Base-by-base conservation (phyloP, 2,888 invertebrate genomes). In the Pteria penguin region DNA sequence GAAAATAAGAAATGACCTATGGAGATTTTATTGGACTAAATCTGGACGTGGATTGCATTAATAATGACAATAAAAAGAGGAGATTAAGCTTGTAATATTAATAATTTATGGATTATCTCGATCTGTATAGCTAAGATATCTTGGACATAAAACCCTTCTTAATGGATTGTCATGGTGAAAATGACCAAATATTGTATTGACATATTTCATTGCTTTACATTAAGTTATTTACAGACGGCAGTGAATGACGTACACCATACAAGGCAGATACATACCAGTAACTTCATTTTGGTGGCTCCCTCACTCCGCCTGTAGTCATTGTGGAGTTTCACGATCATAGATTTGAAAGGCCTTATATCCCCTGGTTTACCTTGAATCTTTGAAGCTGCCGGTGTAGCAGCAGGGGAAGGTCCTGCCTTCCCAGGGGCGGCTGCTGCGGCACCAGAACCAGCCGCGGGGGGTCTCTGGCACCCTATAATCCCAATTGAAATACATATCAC, bases 181-280 rank as follows among this genome's bases (percentile, higher is more conserved):
- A n/a, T n/a, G n/a, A n/a, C n/a, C n/a, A n/a, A n/a, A n/a, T n/a
- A n/a, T n/a, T n/a, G n/a, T n/a, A n/a, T n/a, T n/a, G n/a, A n/a
- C n/a, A n/a, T n/a, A n/a, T n/a, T n/a, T n/a, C n/a, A n/a, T n/a
- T n/a, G n/a, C n/a, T n/a, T n/a, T n/a, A n/a, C n/a, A n/a, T 27
- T 29, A 29, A 61, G 18, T n/a, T 61, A 5, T 29, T 4, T n/a
- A 11, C 5, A 61, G 22, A 29, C 18, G 4, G 18, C 14, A 5
- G 27, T 14, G 29, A 29, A 29, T 26, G 29, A 32, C 22, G 32
- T 26, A 45, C 11, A n/a, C 26, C 29, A 1, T n/a, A n/a, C n/a
- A n/a, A n/a, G n/a, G n/a, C n/a, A n/a, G n/a, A n/a, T 14, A 36
- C 74, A 61, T 62, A 68, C 74, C 74, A 74, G 52, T 67, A 58